Base-by-base conservation (phyloP, 1,140 invertebrate species). In the Euwallacea fornicatus region DNA sequence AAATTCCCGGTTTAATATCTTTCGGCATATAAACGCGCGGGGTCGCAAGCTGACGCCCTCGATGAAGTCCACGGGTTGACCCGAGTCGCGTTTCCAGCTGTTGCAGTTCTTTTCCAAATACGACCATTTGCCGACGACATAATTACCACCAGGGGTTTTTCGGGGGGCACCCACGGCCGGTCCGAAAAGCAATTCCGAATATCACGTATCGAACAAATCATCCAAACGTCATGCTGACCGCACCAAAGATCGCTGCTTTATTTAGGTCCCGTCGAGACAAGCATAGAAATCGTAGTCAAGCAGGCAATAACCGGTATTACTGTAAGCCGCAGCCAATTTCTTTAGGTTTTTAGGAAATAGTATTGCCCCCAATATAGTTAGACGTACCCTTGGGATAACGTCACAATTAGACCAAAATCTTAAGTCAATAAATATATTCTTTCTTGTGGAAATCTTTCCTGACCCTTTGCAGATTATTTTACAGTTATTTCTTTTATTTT, bases 1-100 rank as follows among this genome's bases (percentile, higher is more conserved):
- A 80, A 80, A 80, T 80, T 78, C 71, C 75, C 67, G 59, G 73
- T 79, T 80, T 80, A 80, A 80, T 80, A 80, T 79, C 78, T 78
- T 73, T 75, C 74, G 69, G 75, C 77, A 76, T 71, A 78, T 78
- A 77, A 78, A 78, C 70, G 74, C 73, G 61, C 69, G 68, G 72
- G 75, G 76, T 78, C 77, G 76, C 79, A 80, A 80, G 79, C 79
- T 80, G 79, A 77, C 79, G 79, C 78, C 66, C 54, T 71, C 75
- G 76, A 78, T 78, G 78, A 74, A 76, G 77, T 78, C 75, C 76
- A 75, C 76, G 71, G 73, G 74, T 74, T 76, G 75, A 78, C 76
- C 76, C 71, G 73, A 64, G 56, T 47, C 70, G 65, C 64, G 66
- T 66, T 72, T 64, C 68, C 68, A 50, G 71, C 55, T 58, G 73